Base-by-base conservation (phyloP, 2,797 vertebrate species). In the Morus bassanus region DNA sequence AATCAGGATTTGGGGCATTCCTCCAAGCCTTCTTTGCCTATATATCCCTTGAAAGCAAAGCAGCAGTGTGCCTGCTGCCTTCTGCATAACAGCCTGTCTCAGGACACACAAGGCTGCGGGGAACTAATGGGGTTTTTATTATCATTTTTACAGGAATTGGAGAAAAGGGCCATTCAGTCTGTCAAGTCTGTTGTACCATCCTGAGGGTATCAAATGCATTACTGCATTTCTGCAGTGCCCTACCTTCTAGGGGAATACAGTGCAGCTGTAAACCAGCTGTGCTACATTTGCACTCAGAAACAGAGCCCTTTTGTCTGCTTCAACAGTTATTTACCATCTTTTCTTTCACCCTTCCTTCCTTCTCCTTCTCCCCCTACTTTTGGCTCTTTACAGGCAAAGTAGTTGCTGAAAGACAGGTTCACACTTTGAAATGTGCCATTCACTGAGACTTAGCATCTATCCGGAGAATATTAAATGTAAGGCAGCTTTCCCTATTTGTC, bases 231-330 rank as follows among this genome's bases (percentile, higher is more conserved):
- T 90, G 85, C 86, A 72, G 59, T 93, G 88, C 82, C 87, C 82
- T 98, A 95, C 92, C 82, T 95, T 96, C 57, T 54, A 61, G 67
- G 90, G 67, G 53, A 97, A 95, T 92, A 95, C 86, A 94, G 91
- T 85, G 72, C 96, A 98, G 95, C 94, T 98, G 97, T 96, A 97
- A 97, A 93, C 83, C 97, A 97, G 96, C 96, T 98, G 97, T 96
- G 76, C 92, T 97, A 97, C 94, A 96, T 97, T 98, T 96, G 73
- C 39, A 61, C 83, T 95, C 89, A 90, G 89, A 95, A 97, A 98
- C 96, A 98, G 96, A 95, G 89, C 37, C 65, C 85, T 96, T 98
- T 97, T 98, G 96, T 98, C 95, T 96, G 43, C 46, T 96, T 93
- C 87, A 94, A 83, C 90, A 81, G 64, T 91, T 94, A 85, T 93